phyloP scores from a whole-genome alignment of 2,797 vertebrate genomes.

The Pipistrellus kuhlii region DNA sequence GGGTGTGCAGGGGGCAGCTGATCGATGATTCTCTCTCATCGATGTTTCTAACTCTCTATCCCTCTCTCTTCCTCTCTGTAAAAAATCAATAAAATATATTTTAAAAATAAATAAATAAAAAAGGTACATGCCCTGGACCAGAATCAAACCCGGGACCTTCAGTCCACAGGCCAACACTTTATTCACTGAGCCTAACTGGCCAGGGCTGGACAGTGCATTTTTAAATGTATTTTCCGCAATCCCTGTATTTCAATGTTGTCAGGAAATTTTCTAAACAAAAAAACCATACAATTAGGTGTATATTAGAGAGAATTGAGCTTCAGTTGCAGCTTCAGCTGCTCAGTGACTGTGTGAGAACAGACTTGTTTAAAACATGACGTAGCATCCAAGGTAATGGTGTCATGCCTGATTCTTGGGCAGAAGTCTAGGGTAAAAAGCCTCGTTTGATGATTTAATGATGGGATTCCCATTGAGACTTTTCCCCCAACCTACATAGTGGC shows the following conservation, averaged over 20 bases:
- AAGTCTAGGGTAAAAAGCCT: background rate
- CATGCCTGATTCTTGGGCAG: background rate
- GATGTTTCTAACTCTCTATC: no score
- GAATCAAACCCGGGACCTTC: no score
- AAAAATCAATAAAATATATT: no score
- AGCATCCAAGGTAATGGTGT: background rate
- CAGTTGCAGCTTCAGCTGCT: background rate
- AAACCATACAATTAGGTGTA: background rate
- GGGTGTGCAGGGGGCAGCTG: no score
- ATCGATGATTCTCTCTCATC: no score
- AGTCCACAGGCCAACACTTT: no score
- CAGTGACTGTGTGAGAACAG: background rate
- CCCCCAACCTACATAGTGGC: background rate
- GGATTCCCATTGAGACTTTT: background rate
- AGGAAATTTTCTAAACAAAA: constrained; percentile 36
- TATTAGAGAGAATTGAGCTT: background rate
- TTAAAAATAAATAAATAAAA: no score
- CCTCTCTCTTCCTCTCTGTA: no score
- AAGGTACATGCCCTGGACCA: no score
- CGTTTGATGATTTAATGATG: constrained; percentile 16
- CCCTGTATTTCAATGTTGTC: background rate
- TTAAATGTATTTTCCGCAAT: constrained; percentile 17
- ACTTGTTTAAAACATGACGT: background rate
- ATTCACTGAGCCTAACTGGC: background rate
- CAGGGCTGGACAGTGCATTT: background rate